Evolutionary conservation across 37 sponge, comb jelly and placozoan species (phyloP).

Genomic region (Crambe crambe): DNA sequence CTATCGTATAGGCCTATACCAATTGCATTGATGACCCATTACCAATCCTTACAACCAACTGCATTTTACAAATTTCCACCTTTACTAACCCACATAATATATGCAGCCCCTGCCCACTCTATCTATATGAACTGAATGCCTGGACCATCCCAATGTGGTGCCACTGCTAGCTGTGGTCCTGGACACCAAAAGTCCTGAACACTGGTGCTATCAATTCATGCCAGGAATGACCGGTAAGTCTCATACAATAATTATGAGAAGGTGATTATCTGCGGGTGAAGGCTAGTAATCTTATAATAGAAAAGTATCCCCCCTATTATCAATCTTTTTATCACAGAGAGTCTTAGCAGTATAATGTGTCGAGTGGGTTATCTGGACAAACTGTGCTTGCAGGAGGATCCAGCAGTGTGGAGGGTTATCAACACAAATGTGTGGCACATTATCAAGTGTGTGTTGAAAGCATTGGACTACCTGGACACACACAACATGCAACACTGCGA

Average conservation of each 20-base stretch:
- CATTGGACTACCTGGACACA: neutral
- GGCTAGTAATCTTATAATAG: too few species aligned
- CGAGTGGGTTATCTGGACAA: neutral
- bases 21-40: neutral
- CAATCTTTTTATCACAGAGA: too few species aligned
- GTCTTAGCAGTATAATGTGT: neutral
- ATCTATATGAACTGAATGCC: conserved; percentile 7
- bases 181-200: conserved; percentile 4
- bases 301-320: too few species aligned
- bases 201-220: conserved; percentile 45
- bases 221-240: conserved; percentile 37
- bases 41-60: too few species aligned
- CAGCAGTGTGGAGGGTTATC: neutral
- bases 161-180: conserved; percentile 34
- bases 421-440: neutral
- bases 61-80: too few species aligned
- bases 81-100: too few species aligned
- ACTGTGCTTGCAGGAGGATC: neutral
- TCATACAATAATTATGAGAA: too few species aligned
- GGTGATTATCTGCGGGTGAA: too few species aligned
- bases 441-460: neutral
- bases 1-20: too few species aligned
- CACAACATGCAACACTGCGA: neutral
- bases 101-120: neutral
- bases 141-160: conserved; percentile 29